Base-by-base conservation (phyloP, 2,113 vertebrate species). In the Phainopepla nitens region DNA sequence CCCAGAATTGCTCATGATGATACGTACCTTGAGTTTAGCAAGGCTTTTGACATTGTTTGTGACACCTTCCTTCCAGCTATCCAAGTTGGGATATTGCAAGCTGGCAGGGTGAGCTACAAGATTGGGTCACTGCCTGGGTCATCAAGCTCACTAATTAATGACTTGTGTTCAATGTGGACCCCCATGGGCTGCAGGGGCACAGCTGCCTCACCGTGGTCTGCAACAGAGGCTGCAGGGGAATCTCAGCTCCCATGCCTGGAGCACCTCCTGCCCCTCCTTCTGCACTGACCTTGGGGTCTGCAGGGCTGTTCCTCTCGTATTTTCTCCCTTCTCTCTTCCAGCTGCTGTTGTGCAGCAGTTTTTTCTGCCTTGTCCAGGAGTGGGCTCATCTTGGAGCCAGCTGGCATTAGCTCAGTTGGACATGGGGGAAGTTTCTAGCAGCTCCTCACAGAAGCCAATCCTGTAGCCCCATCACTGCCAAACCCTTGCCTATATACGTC, bases 111-210 rank as follows among this genome's bases (percentile, higher is more conserved):
- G 49, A 47, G 5, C 16, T 64, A 4, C 27, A 22, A 85, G 33
- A 29, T 2, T 75, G 35, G 15, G 16, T 66, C 70, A 44, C 14
- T 36, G 2, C 28, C 36, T 76, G 60, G 25, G 29, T 71, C 29
- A 71, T 27, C 35, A 47, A 41, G 11, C 47, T 83, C n/a, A n/a
- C 33, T 51, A 72, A 71, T 89, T 83, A 77, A 39, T 35, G 33
- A 31, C 7, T 51, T 44, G 3, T 60, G 56, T 29, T 89, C 21
- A 68, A 0, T 0, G 1, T 17, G 9, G 31, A 29, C 24, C 20
- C 5, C 49, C 1, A 0, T 12, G 41, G 4, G 49, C 65, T 41
- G 24, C 56, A 41, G 16, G n/a, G 16, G 13, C n/a, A 24, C 41
- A 39, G 25, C 36, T 68, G 35, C 45, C 35, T 29, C 70, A 21